Base-by-base conservation (phyloP, 1,140 invertebrate genomes). In the Vanessa tameamea region DNA sequence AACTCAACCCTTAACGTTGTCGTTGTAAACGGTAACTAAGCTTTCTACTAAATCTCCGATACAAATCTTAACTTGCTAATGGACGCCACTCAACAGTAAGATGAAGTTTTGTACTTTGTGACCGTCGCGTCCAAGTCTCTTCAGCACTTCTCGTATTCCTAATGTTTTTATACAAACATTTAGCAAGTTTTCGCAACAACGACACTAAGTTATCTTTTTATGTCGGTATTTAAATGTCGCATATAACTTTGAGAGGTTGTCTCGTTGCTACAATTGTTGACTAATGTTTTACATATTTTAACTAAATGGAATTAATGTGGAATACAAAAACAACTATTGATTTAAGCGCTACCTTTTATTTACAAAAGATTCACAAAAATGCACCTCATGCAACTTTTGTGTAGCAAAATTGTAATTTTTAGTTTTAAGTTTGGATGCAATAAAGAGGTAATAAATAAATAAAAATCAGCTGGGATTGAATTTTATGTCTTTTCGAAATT, bases 121-220 rank as follows among this genome's bases (percentile, higher is more conserved):
- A 78, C 72, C 72, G 71, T 74, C 63, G 70, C 64, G 59, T 63
- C 76, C 77, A 82, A 86, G 81, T 85, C 53, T 57, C 53, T 81
- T 64, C 76, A 74, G 75, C 80, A 81, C 80, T 84, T 83, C 82
- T 80, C 69, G 72, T 79, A 75, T 82, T 80, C 81, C 81, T 87
- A 84, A 83, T 80, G 81, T 82, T 83, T 82, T 81, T 78, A 68
- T 70, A 75, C 65, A 77, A 82, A 81, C 73, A 82, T 84, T 75
- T 68, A 78, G 72, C 64, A 72, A 71, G 26, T 74, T 78, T 16
- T n/a, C 61, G 20, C 50, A 61, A 68, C 53, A 73, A 59, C 72
- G 66, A 77, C 67, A 64, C 64, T 66, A 57, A 77, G 43, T 80
- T 73, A 74, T 64, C 71, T 80, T 74, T 59, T 79, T 81, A 80